Evolutionary conservation across 2,888 invertebrate species (phyloP), one percentile per base, ranked within the genome.

Genomic region (Lasioglossum leucozonium): DNA sequence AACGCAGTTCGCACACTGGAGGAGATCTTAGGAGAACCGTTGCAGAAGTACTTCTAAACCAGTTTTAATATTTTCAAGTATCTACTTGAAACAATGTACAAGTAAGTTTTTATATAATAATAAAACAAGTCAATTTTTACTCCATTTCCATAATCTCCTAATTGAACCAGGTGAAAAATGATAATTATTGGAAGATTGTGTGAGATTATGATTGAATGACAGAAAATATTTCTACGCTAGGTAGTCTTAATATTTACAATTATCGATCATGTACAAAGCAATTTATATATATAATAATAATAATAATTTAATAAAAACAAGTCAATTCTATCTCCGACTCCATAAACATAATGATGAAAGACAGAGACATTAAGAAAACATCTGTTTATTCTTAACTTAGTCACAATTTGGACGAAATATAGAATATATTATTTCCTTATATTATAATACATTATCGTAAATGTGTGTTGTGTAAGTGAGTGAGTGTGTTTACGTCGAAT

Each of bases 1-100:
- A 96, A 96, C 87, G 97, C 98, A 4, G 97, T 99, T 5, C 97
- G 97, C 86, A 97, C 98, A 90, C 96, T 99, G 89, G 99, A 99
- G 94, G 96, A 97, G 82, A 97, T 98, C 91, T 96, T 99, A 1
- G 99, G 98, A 5, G 99, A 99, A 95, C 98, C 99, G 0, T 95
- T 99, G 47, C 98, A 98, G 94, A 98, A 98, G 96, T 98, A 98
- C 95, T 97, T 98, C 93, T 98, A 96, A 95, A 44, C 37, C 1
- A 37, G n/a, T 16, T 30, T 44, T 5, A 55, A 16, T 37, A 34
- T 51, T 6, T 37, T 22, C 4, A 47, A 26, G 6, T 22, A 22
- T 67, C 10, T n/a, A 10, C 22, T 3, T 34, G 3, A 18, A 55
- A 30, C 11, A 3, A 8, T 71, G 73, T 74, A 47, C 37, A 62